Base-by-base conservation (phyloP, 1,140 invertebrate species). In the Pemphigus obesinymphae region DNA sequence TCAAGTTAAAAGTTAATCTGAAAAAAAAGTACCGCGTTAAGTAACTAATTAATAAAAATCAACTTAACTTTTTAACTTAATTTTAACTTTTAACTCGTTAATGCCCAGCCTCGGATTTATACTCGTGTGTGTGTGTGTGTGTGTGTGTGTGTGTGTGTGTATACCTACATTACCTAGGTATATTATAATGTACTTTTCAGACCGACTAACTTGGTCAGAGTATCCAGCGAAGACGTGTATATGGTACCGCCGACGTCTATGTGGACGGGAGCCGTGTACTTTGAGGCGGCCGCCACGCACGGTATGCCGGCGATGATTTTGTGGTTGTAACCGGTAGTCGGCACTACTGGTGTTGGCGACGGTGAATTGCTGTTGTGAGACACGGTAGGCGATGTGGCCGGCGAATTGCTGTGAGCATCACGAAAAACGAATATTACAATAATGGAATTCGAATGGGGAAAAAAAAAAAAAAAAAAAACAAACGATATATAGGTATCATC, bases 211-310 rank as follows among this genome's bases (percentile, higher is more conserved):
- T 96, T 95, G 83, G 96, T 98, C 2, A 99, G 90, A 2, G 96
- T 98, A 88, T 98, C 95, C 85, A 99, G 88, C 0, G 96, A 97
- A 0, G 96, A 97, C 0, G 97, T 99, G 88, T 98, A 99, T 84
- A 98, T 98, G 43, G 94, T 96, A 1, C 96, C 97, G 10, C 97
- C 97, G 20, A 99, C 96, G 86, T 99, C 97, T 84, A 99, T 98
- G 87, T 98, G 97, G 0, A 99, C 97, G 0, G 97, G 96, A 0
- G 97, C 96, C 20, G 96, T 97, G 86, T 95, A 96, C 53, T 94
- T 91, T 26, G 95, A 95, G 2, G 96, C 95, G 0, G 94, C 93
- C 0, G 96, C 97, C 11, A 97, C 95, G 84, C 94, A 95, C 0
- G 97, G 96, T 75, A 98, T 96, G 43, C 96, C 95, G 15, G 91